These are phyloP conservation scores for Odontamblyopus lacepedii DNA, from an alignment of 2,797 vertebrate species.

Conservation along the genomic window DNA sequence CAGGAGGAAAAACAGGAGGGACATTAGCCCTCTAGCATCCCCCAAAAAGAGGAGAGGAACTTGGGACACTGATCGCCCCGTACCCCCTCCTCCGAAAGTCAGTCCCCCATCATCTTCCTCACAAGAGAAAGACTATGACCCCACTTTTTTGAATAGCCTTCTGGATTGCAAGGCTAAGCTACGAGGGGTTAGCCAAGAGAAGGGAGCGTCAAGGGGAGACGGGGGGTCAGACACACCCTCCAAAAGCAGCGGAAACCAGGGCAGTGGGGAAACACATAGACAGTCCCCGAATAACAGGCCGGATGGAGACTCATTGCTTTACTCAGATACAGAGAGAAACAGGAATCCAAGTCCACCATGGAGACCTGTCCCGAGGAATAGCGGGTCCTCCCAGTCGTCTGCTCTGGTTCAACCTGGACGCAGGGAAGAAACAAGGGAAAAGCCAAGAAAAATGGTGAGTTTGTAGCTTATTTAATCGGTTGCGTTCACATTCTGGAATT, in stretches of 20 bases:
- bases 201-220: slow-evolving; percentile 36
- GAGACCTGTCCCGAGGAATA: slow-evolving; percentile 61
- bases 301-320: slow-evolving; percentile 78
- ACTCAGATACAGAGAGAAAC: slow-evolving; percentile 80
- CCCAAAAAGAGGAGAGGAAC: slow-evolving; percentile 80
- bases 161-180: slow-evolving; percentile 85
- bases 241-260: slow-evolving; percentile 82
- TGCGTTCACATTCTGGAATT: no score
- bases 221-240: slow-evolving; percentile 84
- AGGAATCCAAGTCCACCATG: slow-evolving; percentile 72
- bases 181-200: slow-evolving; percentile 45
- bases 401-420: slow-evolving; percentile 67
- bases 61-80: slow-evolving; percentile 70
- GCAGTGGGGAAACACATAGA: slow-evolving; percentile 58
- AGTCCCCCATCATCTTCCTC: slow-evolving; percentile 54
- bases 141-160: slow-evolving; percentile 82
- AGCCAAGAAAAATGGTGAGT: slow-evolving; percentile 85
- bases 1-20: slow-evolving; percentile 54
- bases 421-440: slow-evolving; percentile 84
- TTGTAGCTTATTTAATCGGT: no score
- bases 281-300: slow-evolving; percentile 72
- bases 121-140: slow-evolving; percentile 80
- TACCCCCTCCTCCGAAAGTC: slow-evolving; percentile 61
- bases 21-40: slow-evolving; percentile 76
- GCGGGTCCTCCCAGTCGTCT: slow-evolving; percentile 67